Percentiles rank a stretch among this genome's conserved stretches.
Conservation (phyloP, 2,888 invertebrate species). For the Ennomos erosarius region DNA sequence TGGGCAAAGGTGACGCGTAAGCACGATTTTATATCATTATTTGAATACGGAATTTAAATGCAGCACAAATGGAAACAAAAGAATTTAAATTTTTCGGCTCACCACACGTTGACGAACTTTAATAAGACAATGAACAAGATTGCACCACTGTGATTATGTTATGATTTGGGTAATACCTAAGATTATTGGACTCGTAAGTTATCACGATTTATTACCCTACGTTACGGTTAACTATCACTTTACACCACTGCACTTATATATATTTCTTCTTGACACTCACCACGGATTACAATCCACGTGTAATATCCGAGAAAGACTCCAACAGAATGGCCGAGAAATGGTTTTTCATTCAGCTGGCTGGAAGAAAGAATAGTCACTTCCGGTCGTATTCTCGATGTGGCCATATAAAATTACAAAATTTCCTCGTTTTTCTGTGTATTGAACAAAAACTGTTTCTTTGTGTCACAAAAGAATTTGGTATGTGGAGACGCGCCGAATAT, state of each 20-base stretch:
- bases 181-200: not conserved
- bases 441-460: no score
- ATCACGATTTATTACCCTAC: conserved; percentile 43
- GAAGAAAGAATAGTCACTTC: conserved; percentile 73
- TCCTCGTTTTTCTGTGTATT: not conserved
- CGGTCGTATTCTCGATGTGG: conserved; percentile 59
- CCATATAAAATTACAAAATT: conserved; percentile 36
- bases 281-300: conserved; percentile 84
- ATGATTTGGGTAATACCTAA: not conserved
- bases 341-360: conserved; percentile 77
- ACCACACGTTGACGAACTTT: conserved; percentile 29
- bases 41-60: conserved; percentile 50
- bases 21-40: conserved; percentile 61
- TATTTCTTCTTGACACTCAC: conserved; percentile 78
- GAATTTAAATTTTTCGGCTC: conserved; percentile 32
- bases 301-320: conserved; percentile 88
- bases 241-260: conserved; percentile 77
- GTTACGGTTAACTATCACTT: conserved; percentile 56
- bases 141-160: conserved; percentile 12
- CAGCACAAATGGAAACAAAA: conserved; percentile 42
- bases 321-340: conserved; percentile 88
- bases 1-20: conserved; percentile 80
- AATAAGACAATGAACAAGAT: conserved; percentile 14
- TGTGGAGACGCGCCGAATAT: no score
- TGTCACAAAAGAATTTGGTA: no score